These are phyloP conservation scores for Andricus quercusramuli DNA, from an alignment of 2,888 invertebrate genomes.

Conservation along the genomic window DNA sequence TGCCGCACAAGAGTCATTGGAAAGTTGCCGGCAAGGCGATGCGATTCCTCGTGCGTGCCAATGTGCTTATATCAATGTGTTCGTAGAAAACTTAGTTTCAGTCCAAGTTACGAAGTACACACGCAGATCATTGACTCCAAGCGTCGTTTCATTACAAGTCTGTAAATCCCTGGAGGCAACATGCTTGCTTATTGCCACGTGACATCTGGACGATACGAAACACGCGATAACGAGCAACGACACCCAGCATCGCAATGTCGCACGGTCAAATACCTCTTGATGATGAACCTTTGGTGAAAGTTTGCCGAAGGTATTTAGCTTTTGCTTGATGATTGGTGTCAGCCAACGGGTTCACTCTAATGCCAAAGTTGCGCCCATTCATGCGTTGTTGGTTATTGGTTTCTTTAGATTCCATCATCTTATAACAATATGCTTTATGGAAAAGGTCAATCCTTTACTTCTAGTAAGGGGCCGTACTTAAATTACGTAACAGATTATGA, in stretches of 20 bases:
- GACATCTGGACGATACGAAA: conserved; percentile 22
- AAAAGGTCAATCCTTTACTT: conserved; percentile 14
- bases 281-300: conserved; percentile 46
- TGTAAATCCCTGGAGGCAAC: conserved; percentile 9
- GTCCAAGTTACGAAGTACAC: conserved; percentile 41
- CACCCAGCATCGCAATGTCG: conserved; percentile 51
- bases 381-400: not conserved
- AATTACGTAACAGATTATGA: too few species aligned
- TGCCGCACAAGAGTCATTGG: conserved; percentile 58
- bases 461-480: too few species aligned
- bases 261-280: conserved; percentile 45
- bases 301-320: conserved; percentile 26
- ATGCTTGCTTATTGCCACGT: conserved; percentile 36
- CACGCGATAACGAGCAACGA: conserved; percentile 48
- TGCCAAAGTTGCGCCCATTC: conserved; percentile 16
- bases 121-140: conserved; percentile 52
- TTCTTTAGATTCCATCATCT: conserved; percentile 15
- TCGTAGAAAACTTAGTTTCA: not conserved
- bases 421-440: not conserved
- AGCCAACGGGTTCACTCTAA: conserved; percentile 16
- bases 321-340: conserved; percentile 34
- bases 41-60: conserved; percentile 58
- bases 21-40: conserved; percentile 63
- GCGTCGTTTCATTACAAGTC: conserved; percentile 24
- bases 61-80: conserved; percentile 28